Base-by-base conservation (phyloP, 2,888 invertebrate genomes). In the Stenodema calcarata region DNA sequence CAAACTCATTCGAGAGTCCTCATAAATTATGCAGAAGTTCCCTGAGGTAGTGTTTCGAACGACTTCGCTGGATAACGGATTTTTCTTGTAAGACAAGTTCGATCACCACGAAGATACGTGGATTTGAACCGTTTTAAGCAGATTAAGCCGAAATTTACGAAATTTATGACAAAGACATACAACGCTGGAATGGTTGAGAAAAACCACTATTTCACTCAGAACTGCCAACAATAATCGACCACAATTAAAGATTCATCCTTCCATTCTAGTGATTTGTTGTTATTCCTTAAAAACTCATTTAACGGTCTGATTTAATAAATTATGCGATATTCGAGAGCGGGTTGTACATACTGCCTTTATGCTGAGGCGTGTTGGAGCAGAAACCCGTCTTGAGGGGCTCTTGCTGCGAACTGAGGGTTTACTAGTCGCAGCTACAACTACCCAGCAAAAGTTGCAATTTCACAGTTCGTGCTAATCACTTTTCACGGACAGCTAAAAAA, bases 351-450 rank as follows among this genome's bases (percentile, higher is more conserved):
- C 84, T 84, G 84, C 84, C 84, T 84, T 84, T 84, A 84, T 75
- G 80, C 80, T 84, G 16, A 69, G 73, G 44, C 35, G n/a, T 54
- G 30, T 42, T 27, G n/a, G 30, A 73, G 44, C 41, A 70, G 75
- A 73, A 84, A 75, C 84, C 84, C 84, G 84, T 75, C 84, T 18
- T 84, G 73, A 35, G 42, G 84, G 84, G 84, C 75, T 84, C 50
- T 84, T 82, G 69, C 69, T 47, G 54, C 50, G 50, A 23, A n/a
- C 50, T 50, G 80, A n/a, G 4, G 35, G 47, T 50, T 50, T 54
- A 1, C 23, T 6, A 78, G 42, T 80, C 54, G 80, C 62, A 62
- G 75, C 78, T 78, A 78, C 78, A 44, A 44, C 41, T 27, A 69
- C 42, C 47, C 18, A 11, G 11, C 82, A 82, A 69, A 82, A 82